These are phyloP conservation scores for Albula glossodonta DNA, from an alignment of 2,113 vertebrate species.

Conservation along the genomic window DNA sequence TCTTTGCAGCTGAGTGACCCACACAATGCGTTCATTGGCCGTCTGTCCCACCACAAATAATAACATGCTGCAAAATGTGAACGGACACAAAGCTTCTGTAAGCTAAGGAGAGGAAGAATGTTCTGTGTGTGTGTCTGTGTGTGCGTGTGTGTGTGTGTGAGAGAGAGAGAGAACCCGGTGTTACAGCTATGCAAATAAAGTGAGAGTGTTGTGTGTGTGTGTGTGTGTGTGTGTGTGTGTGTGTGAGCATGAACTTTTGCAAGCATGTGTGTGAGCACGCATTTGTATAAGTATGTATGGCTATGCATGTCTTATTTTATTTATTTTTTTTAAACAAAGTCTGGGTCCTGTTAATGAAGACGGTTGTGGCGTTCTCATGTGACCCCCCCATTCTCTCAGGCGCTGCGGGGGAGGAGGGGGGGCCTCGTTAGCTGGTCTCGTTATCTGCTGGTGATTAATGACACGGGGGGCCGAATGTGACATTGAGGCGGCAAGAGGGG, in stretches of 20 bases:
- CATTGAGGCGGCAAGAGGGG: background rate
- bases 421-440: background rate
- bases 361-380: background rate
- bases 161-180: background rate
- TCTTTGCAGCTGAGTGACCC: background rate
- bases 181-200: background rate
- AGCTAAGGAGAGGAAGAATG: no score
- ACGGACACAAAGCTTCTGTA: no score
- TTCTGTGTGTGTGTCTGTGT: no score
- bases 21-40: background rate
- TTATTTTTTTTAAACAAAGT: background rate
- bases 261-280: no score
- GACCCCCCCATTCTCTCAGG: background rate
- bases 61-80: background rate
- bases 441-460: slow-evolving; percentile 27
- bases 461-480: background rate
- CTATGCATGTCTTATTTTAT: no score
- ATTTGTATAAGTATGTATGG: no score
- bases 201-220: background rate
- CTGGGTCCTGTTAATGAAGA: background rate
- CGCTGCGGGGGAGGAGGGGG: background rate
- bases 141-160: no score
- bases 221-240: background rate
- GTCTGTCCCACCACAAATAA: background rate
- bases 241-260: no score